Base-by-base conservation (phyloP, 2,113 vertebrate genomes). In the Neodontobutis hainanensis region DNA sequence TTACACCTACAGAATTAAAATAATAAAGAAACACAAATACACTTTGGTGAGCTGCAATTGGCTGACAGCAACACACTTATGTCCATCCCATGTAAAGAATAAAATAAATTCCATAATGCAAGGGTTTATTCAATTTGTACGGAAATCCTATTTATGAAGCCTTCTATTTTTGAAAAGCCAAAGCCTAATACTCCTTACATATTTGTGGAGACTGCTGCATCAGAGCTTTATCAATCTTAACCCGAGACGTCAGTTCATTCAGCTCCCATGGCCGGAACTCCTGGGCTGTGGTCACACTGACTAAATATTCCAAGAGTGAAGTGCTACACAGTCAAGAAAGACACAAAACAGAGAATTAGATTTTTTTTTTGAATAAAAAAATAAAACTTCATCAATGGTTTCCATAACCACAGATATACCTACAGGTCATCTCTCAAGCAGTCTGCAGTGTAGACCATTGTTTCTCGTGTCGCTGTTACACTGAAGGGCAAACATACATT, bases 261-360 rank as follows among this genome's bases (percentile, higher is more conserved):
- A 99, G 92, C 86, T 98, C 96, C 97, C 96, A 98, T 0, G 77
- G 90, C 38, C 96, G 92, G 82, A 99, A 98, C 76, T 97, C 96
- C 35, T 95, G 93, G 45, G 93, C 92, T n/a, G 95, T 92, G 48
- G 94, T 95, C 75, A 97, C 94, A n/a, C 95, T 94, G 63, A 94
- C 92, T 66, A 99, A 90, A 90, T 92, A 94, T 76, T 96, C 97
- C 92, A 97, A 91, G 49, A 97, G 86, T 0, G 90, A 92, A 35
- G 95, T 94, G 61, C 97, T 99, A 75, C n/a, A 71, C 4, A 70
- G 8, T 62, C 32, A 72, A 8, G 65, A 12, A 8, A 15, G 12
- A 56, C 6, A 38, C 14, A 56, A 43, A 43, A 2, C 6, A 43
- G 10, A 43, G 42, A 11, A 2, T 8, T 2, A 9, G 5, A 15